Base-by-base conservation (phyloP, 2,888 invertebrate genomes). In the Watsonalla binaria region DNA sequence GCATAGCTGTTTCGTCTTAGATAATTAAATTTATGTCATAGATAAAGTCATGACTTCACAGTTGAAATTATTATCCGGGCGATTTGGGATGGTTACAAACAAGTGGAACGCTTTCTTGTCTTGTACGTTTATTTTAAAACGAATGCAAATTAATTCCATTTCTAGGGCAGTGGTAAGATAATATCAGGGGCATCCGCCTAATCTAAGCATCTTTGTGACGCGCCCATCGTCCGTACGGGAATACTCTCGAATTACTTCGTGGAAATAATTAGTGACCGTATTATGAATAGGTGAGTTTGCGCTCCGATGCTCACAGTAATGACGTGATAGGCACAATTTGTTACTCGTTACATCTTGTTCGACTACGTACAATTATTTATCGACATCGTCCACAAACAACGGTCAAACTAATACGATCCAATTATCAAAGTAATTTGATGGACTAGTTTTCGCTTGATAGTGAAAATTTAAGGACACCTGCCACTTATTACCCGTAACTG, bases 81-180 rank as follows among this genome's bases (percentile, higher is more conserved):
- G 65, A 76, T 72, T 73, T 70, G 67, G 72, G 61, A 66, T 63
- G 63, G 66, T 60, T 65, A 62, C 59, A 64, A 66, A 74, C 66
- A 66, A 67, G 71, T 73, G 62, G 71, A 72, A 67, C 64, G 66
- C 61, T 70, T 68, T 74, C 69, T 70, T 46, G 42, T 39, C 39
- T 39, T 67, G 62, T 65, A 56, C 57, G 65, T 70, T 74, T 68
- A 70, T 70, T 74, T 71, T 76, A 68, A 68, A 75, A 74, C 58
- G 64, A 71, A 83, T 82, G 80, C 75, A 80, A 82, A 84, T 81
- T 76, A 76, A 80, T 78, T 76, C 79, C 61, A 74, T 79, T 80
- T 80, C 76, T 81, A 81, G 77, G 73, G 76, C 79, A 78, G 68
- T 63, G 69, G 69, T 68, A 68, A 76, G 82, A 82, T 82, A 79